Conservation (phyloP, 2,113 vertebrate genomes). For the Azemiops feae region DNA sequence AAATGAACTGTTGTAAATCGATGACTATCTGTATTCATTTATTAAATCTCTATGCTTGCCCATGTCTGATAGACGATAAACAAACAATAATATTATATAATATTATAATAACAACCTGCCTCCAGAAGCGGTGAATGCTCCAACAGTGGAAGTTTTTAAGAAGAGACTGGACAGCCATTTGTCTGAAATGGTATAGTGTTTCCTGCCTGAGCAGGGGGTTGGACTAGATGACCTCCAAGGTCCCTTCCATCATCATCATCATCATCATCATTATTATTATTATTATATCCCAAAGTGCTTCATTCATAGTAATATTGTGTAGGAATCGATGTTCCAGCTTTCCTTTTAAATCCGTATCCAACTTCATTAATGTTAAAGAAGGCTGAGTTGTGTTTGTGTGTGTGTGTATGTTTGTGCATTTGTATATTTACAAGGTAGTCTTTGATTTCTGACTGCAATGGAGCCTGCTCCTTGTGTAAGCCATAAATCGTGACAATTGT, state of each 20-base stretch:
- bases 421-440: neutral
- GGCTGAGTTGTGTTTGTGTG: neutral
- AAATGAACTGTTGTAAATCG: neutral
- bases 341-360: neutral
- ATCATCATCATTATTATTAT: no score
- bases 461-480: no score
- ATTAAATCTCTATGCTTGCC: neutral
- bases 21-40: neutral
- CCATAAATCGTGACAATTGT: no score
- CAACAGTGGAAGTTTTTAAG: neutral
- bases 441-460: no score
- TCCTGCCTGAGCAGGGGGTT: neutral
- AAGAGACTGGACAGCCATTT: neutral
- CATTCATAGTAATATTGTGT: neutral
- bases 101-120: no score
- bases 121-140: no score
- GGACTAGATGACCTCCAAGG: neutral
- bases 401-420: slow-evolving; percentile 18
- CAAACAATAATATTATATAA: neutral
- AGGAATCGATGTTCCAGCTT: neutral
- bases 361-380: neutral
- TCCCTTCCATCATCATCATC: no score
- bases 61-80: neutral
- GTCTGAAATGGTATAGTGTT: neutral
- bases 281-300: no score